phyloP scores from a whole-genome alignment of 2,797 vertebrate species.

The Lophius americanus region DNA sequence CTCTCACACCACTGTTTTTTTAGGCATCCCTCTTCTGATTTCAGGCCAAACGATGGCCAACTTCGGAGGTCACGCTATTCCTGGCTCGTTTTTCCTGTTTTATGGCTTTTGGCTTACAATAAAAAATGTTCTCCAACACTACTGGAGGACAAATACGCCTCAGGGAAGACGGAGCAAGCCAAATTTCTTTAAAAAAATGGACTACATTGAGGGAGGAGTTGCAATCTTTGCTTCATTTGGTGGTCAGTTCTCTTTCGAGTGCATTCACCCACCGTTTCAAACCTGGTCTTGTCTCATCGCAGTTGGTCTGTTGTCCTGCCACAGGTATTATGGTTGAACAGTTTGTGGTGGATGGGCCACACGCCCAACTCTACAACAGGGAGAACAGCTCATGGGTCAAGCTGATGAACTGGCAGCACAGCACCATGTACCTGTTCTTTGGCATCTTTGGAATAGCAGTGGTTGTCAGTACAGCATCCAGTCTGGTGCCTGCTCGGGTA shows the following conservation, averaged over 20 bases:
- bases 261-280: background rate
- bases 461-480: constrained; percentile 70
- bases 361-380: constrained; percentile 82
- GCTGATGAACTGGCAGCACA: constrained; percentile 98
- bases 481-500: constrained; percentile 78
- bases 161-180: constrained; percentile 38
- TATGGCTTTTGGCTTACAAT: constrained; percentile 91
- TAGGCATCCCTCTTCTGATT: constrained; percentile 18
- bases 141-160: constrained; percentile 70
- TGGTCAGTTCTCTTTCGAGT: constrained; percentile 77
- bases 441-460: constrained; percentile 84
- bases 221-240: constrained; percentile 83
- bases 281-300: background rate
- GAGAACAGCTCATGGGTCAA: constrained; percentile 85
- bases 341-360: constrained; percentile 93
- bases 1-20: background rate
- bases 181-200: constrained; percentile 73
- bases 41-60: constrained; percentile 87
- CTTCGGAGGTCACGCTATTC: constrained; percentile 95
- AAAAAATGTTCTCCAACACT: constrained; percentile 82
- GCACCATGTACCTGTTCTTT: constrained; percentile 97
- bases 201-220: constrained; percentile 85
- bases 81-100: constrained; percentile 92
- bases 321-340: constrained; percentile 95
- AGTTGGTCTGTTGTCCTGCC: background rate